phyloP scores from a whole-genome alignment of 2,797 vertebrate genomes.

The Anguilla megastoma region DNA sequence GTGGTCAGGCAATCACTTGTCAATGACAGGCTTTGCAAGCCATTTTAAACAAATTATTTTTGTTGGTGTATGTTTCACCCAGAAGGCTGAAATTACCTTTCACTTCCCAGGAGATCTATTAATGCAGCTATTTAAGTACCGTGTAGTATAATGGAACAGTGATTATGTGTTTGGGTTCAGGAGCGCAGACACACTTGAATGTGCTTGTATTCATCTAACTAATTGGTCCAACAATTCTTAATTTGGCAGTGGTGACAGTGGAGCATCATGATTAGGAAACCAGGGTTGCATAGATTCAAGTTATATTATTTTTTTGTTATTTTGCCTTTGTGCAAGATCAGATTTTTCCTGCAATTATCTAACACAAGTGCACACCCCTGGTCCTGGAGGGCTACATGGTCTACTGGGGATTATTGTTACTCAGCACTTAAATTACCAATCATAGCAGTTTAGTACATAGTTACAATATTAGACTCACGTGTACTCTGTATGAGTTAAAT shows the following conservation, averaged over 20 bases:
- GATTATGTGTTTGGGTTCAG: background rate
- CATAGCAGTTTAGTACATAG: no score
- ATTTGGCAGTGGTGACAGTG: background rate
- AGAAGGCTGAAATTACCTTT: background rate
- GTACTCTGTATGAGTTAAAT: no score
- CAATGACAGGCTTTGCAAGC: background rate
- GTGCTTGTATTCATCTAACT: background rate
- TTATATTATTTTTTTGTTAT: background rate
- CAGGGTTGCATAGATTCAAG: background rate
- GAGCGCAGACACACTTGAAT: background rate
- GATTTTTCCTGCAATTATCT: background rate
- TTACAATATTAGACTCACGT: no score
- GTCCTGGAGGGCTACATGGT: no score
- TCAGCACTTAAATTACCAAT: no score
- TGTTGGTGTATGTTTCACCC: slow-evolving; percentile 1
- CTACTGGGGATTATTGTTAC: no score
- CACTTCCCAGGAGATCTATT: background rate
- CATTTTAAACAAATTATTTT: background rate
- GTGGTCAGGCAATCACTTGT: background rate
- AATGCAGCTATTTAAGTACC: background rate
- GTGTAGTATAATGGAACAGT: background rate
- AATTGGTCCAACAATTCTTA: background rate
- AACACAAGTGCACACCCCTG: no score
- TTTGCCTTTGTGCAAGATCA: background rate
- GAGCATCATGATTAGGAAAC: background rate